Conservation (phyloP, 1,140 invertebrate genomes). For the Drosophila pectinifera region DNA sequence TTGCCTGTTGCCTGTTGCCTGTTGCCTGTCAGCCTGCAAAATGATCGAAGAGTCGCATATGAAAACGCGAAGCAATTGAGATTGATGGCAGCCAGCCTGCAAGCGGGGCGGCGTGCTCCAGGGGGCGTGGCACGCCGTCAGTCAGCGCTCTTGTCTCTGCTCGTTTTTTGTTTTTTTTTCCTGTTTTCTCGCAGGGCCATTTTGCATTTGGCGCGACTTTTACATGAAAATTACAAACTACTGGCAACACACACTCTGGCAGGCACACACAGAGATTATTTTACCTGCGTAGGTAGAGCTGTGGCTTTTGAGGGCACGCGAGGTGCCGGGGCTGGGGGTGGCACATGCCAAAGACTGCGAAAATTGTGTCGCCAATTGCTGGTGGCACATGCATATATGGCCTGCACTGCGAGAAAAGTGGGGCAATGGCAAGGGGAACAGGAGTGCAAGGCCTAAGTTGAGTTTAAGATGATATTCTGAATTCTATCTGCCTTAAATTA, state of each 20-base stretch:
- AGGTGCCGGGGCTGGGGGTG: background rate
- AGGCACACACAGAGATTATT: constrained; percentile 27
- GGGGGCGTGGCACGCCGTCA: constrained; percentile 58
- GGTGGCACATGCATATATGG: constrained; percentile 12
- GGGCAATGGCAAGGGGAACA: too few species aligned
- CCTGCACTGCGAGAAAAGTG: background rate
- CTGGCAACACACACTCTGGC: constrained; percentile 59
- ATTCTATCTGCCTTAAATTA: too few species aligned
- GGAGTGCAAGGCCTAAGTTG: too few species aligned
- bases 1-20: too few species aligned
- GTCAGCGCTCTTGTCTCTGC: constrained; percentile 37
- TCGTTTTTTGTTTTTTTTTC: constrained; percentile 7
- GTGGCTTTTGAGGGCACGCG: constrained; percentile 7
- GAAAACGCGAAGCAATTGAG: constrained; percentile 83
- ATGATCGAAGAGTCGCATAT: constrained; percentile 82
- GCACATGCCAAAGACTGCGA: constrained; percentile 77
- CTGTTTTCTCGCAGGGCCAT: constrained; percentile 66
- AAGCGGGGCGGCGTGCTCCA: too few species aligned
- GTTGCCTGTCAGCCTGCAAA: constrained; percentile 74
- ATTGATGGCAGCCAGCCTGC: constrained; percentile 78
- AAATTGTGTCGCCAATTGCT: constrained; percentile 77
- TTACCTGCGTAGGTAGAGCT: constrained; percentile 65
- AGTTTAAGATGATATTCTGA: too few species aligned
- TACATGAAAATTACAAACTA: constrained; percentile 84
- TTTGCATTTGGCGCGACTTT: constrained; percentile 80